Evolutionary conservation across 2,888 invertebrate genomes (phyloP), one percentile per base, ranked within the genome.

Genomic region (Heliconius charithonia): DNA sequence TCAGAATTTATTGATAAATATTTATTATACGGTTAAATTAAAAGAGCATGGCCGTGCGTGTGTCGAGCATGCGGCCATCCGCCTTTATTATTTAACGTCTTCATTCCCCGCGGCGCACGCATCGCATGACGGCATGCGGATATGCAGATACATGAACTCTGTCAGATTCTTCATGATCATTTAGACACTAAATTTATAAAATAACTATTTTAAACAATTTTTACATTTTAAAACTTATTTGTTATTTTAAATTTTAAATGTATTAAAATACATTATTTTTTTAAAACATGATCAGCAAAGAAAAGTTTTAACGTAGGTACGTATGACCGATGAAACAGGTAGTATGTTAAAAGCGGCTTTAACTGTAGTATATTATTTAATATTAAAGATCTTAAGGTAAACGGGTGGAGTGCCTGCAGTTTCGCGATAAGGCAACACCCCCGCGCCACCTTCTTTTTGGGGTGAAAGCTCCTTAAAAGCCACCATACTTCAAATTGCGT

Each of bases 311-410:
- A 74, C 79, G 76, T 27, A 37, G 37, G 37, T 37, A 27, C n/a
- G 3, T 82, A 66, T 78, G 75, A 65, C 79, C 84, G 85, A 92
- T 93, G 92, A 92, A 91, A 85, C 88, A 83, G 85, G 85, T 85
- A 86, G 84, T 90, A 88, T 85, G 88, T 91, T 91, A 89, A 89
- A 92, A 87, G 83, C 85, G 87, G 91, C 88, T 92, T 90, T 91
- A 92, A 93, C 90, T 92, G 91, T 92, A 91, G 88, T 93, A 92
- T 93, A 92, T 93, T 94, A 93, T 94, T 94, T 93, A 94, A 94
- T 95, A 95, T 94, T 94, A 94, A 93, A 94, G 93, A 94, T 94
- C 93, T 93, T 93, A 94, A 95, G 95, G 94, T 95, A 93, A 93
- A 89, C 92, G 93, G 89, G 92, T 84, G 90, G 88, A 90, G 92